These are phyloP conservation scores for Periplaneta americana DNA, from an alignment of 1,140 invertebrate genomes.

Conservation along the genomic window DNA sequence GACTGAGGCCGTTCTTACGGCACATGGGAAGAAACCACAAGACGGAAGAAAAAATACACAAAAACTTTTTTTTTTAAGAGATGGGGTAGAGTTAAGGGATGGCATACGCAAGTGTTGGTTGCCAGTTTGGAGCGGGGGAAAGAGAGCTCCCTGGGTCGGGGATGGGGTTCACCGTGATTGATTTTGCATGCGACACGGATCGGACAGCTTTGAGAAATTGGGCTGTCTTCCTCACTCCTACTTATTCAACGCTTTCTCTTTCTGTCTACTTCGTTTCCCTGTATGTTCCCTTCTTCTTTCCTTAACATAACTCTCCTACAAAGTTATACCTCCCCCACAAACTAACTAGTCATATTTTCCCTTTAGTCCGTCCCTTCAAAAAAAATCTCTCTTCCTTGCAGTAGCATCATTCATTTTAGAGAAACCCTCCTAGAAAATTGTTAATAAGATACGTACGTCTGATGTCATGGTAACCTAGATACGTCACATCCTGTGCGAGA, in stretches of 20 bases:
- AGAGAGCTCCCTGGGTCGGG: too few species aligned
- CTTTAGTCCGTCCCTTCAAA: not conserved
- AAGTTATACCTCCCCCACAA: not conserved
- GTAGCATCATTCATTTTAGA: not conserved
- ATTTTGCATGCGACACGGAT: slow-evolving; percentile 48
- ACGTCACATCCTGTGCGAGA: not conserved
- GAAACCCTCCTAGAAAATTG: not conserved
- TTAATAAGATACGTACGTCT: not conserved
- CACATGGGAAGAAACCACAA: not conserved
- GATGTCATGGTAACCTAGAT: not conserved
- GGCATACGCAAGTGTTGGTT: not conserved
- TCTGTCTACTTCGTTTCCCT: not conserved
- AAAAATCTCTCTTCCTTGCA: not conserved
- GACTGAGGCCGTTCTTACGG: not conserved
- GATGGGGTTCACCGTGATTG: slow-evolving; percentile 34
- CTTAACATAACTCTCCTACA: not conserved
- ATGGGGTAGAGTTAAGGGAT: too few species aligned
- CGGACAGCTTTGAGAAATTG: slow-evolving; percentile 49
- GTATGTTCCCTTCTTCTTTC: not conserved
- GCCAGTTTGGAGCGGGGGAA: not conserved
- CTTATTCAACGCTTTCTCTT: not conserved
- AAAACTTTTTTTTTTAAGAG: not conserved
- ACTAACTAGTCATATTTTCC: slow-evolving; percentile 4
- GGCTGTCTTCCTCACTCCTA: slow-evolving; percentile 33
- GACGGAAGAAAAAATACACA: not conserved